A percentile compares a stretch with the other conserved stretches of the same genome.
Conservation (phyloP, 2,888 invertebrate genomes). For the Helobdella robusta region DNA sequence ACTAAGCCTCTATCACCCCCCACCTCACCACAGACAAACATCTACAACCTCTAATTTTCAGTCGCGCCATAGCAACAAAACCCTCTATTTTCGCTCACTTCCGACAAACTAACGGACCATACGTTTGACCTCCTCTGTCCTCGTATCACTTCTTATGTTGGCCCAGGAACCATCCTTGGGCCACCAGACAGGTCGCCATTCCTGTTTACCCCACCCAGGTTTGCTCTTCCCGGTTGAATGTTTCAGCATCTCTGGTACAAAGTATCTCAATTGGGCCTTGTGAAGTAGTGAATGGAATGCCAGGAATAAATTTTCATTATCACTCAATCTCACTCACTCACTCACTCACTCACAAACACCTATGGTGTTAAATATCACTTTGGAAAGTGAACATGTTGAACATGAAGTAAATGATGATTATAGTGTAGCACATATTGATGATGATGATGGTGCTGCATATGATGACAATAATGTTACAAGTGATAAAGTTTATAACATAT, state of each 20-base stretch:
- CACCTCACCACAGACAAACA: too few species aligned
- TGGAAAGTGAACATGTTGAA: constrained; percentile 4
- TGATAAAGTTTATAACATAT: not conserved
- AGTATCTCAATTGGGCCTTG: constrained; percentile 79
- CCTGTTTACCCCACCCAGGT: constrained; percentile 93
- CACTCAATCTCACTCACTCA: not conserved
- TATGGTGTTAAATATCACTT: too few species aligned
- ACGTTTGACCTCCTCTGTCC: constrained; percentile 90
- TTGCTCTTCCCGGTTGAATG: constrained; percentile 89
- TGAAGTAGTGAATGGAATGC: constrained; percentile 7
- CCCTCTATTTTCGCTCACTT: too few species aligned
- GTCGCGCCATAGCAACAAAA: too few species aligned
- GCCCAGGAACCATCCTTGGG: constrained; percentile 95
- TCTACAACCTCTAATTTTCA: too few species aligned
- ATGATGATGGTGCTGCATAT: constrained; percentile 5
- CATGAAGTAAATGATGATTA: constrained; percentile 11
- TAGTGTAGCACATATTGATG: not conserved
- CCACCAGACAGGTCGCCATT: constrained; percentile 94
- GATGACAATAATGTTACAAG: not conserved
- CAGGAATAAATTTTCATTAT: not conserved
- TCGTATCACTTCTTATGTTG: constrained; percentile 90
- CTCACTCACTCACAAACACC: too few species aligned
- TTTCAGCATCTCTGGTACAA: constrained; percentile 94
- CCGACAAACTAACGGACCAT: constrained; percentile 55
- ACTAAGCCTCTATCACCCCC: not conserved